phyloP scores from a whole-genome alignment of 2,888 invertebrate genomes.

The Torymus texanus region DNA sequence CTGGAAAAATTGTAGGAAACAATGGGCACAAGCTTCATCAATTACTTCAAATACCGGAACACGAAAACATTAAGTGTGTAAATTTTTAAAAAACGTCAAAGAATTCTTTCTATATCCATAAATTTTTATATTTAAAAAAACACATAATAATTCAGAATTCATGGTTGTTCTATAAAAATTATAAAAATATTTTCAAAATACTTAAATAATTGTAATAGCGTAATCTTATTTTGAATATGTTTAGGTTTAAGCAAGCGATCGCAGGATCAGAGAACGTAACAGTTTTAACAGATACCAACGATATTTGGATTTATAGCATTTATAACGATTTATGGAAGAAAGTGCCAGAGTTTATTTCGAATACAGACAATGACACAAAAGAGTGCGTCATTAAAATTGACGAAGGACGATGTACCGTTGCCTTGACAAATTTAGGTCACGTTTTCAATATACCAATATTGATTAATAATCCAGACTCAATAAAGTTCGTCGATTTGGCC shows the following conservation, averaged over 20 bases:
- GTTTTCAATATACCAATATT: slow-evolving; percentile 81
- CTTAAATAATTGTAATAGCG: too few relatives aligned
- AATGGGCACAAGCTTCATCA: slow-evolving; percentile 31
- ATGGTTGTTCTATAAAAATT: too few relatives aligned
- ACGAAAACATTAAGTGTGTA: slow-evolving; percentile 50
- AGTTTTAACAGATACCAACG: slow-evolving; percentile 62
- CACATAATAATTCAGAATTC: too few relatives aligned
- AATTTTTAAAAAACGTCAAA: neutral
- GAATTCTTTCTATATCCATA: too few relatives aligned
- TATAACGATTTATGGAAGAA: slow-evolving; percentile 67
- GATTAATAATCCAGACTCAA: slow-evolving; percentile 77
- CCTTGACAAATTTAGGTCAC: slow-evolving; percentile 75
- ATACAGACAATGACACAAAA: slow-evolving; percentile 50
- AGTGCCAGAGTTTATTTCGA: slow-evolving; percentile 64
- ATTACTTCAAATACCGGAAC: slow-evolving; percentile 64
- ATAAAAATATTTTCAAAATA: slow-evolving; percentile 11
- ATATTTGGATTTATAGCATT: slow-evolving; percentile 69
- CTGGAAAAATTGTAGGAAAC: slow-evolving; percentile 58
- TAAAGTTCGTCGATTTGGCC: slow-evolving; percentile 80
- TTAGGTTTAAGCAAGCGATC: slow-evolving; percentile 65
- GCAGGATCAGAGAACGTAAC: slow-evolving; percentile 65
- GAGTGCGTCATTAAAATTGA: slow-evolving; percentile 67
- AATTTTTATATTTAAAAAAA: too few relatives aligned
- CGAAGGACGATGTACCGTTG: slow-evolving; percentile 65
- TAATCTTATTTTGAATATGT: neutral